phyloP scores from a whole-genome alignment of 2,797 vertebrate species.

The Lerista edwardsae region DNA sequence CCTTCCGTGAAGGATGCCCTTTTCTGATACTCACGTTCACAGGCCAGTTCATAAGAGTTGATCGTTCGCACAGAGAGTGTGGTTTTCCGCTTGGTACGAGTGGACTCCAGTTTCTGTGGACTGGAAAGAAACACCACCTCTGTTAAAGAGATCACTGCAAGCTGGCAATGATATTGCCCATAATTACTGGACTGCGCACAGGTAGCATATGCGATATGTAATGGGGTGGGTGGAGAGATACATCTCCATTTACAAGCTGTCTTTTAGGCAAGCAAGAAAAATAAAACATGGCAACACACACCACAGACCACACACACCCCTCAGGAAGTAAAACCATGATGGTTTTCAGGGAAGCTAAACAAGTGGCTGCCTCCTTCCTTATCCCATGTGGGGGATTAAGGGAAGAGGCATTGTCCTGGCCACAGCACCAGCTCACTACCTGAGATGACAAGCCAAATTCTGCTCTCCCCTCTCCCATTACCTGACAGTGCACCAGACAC shows the following conservation, averaged over 20 bases:
- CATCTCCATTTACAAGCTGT: background rate
- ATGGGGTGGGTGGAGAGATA: background rate
- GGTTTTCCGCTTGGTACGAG: slow-evolving; percentile 63
- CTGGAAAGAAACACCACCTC: slow-evolving; percentile 51
- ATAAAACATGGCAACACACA: background rate
- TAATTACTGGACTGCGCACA: background rate
- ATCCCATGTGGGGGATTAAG: background rate
- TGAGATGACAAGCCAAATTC: too few relatives aligned
- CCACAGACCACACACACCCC: too few relatives aligned
- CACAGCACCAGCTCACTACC: background rate
- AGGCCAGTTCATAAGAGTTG: slow-evolving; percentile 55
- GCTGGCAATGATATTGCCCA: background rate
- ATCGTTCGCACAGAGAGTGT: slow-evolving; percentile 47
- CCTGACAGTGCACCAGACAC: too few relatives aligned
- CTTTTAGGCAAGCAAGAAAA: background rate
- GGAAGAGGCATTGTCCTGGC: background rate
- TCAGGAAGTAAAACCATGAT: too few relatives aligned
- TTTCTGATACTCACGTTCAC: slow-evolving; percentile 67
- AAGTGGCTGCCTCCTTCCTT: background rate
- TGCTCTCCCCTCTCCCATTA: too few relatives aligned
- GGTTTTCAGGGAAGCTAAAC: background rate
- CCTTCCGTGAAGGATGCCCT: too few relatives aligned
- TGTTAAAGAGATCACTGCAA: background rate
- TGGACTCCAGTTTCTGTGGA: slow-evolving; percentile 68
- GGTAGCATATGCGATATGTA: background rate